Conservation (phyloP, 1,140 invertebrate species). For the Drosophila melanica region DNA sequence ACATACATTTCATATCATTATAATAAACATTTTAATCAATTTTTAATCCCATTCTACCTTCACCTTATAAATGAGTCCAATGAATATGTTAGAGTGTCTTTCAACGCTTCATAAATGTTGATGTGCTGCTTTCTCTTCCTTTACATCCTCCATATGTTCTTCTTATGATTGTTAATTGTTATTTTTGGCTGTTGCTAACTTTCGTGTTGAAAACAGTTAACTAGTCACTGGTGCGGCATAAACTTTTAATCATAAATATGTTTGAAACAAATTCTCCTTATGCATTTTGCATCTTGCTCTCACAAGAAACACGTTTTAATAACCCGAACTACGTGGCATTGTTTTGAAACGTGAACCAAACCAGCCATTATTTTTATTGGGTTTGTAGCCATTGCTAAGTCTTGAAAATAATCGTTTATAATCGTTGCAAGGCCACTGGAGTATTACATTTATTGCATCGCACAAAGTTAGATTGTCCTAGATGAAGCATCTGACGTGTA, state of each 20-base stretch:
- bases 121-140: no score
- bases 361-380: background rate
- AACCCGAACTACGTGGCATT: no score
- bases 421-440: background rate
- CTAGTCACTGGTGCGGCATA: background rate
- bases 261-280: no score
- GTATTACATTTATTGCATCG: background rate
- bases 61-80: no score
- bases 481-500: background rate
- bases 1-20: no score
- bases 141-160: no score
- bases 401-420: background rate
- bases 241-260: slow-evolving; percentile 44
- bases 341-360: no score
- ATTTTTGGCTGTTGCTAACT: background rate
- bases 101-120: no score
- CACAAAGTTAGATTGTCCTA: slow-evolving; percentile 10
- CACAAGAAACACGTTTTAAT: no score
- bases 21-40: no score
- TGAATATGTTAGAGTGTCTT: no score
- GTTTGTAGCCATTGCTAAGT: background rate
- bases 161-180: background rate
- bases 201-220: background rate
- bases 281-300: slow-evolving; percentile 1
- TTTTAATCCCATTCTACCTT: no score